Base-by-base conservation (phyloP, 2,113 vertebrate genomes). In the Labeo rohita region DNA sequence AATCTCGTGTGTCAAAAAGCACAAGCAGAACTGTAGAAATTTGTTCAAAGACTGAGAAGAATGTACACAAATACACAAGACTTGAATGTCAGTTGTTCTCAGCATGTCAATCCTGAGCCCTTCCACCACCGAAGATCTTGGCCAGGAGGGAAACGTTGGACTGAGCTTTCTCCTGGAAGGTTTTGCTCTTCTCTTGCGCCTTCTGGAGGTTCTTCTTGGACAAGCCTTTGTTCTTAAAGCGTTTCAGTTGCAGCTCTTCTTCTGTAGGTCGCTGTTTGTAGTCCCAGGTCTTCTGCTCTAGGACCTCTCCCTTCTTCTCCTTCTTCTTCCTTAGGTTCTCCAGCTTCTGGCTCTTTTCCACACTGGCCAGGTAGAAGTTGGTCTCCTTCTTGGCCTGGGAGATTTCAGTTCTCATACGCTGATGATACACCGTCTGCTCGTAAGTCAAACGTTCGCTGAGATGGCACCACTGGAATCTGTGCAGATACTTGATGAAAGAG, bases 381-480 rank as follows among this genome's bases (percentile, higher is more conserved):
- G 96, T 98, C 86, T 98, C 97, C 0, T 93, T 93, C 89, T 97
- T 98, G 1, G 94, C 97, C 92, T 97, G 97, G 0, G 97, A 96
- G 15, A 98, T 95, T 87, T 98, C 97, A 0, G 94, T 96, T 49
- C 96, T 92, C 65, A 98, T 92, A 72, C 96, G 95, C 92, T 98
- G 97, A 85, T 96, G 92, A 12, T 94, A 94, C 0, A 98, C 96
- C 0, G 94, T 96, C 79, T 95, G 94, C 88, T 98, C 97, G 16
- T 97, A 97, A 1, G 96, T 96, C 81, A 98, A 91, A 0, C 96
- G 95, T 88, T 98, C 97, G 0, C 94, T 97, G 86, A 98, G 95
- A 85, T 98, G 97, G 59, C 94, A 95, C 97, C 97, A 98, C 61
- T 95, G 96, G 91, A 98, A 98, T 68, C 96, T 94, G 92, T 98